Evolutionary conservation across 2,113 vertebrate species (phyloP).

Genomic region (Ciconia stormi): DNA sequence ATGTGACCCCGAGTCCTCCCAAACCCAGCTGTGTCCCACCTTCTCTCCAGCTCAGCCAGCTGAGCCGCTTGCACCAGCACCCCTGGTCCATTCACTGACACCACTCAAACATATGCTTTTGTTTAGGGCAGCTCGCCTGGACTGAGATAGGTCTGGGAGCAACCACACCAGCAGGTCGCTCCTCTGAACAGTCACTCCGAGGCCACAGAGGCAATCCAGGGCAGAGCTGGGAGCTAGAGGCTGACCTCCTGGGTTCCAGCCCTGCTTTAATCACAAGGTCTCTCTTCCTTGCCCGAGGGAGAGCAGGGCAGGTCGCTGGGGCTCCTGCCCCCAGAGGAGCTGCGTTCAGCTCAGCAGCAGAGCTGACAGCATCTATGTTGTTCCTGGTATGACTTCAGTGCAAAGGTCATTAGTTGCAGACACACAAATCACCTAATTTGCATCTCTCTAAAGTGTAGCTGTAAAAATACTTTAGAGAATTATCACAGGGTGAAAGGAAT

Average conservation of each 20-base stretch:
- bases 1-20: not conserved
- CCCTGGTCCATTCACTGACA: too few relatives aligned
- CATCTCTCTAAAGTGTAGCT: not conserved
- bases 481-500: not conserved
- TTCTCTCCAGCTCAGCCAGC: not conserved
- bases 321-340: not conserved
- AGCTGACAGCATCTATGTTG: not conserved
- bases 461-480: slow-evolving; percentile 8
- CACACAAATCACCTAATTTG: not conserved
- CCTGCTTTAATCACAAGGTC: not conserved
- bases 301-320: not conserved
- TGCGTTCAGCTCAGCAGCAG: not conserved
- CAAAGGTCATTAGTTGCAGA: not conserved
- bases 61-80: not conserved
- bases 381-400: not conserved
- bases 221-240: not conserved
- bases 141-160: not conserved
- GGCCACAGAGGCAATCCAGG: not conserved
- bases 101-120: not conserved
- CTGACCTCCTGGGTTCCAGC: not conserved
- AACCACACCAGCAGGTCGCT: not conserved
- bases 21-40: not conserved
- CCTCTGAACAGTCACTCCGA: too few relatives aligned
- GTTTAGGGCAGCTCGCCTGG: not conserved
- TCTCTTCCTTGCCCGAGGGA: not conserved